Evolutionary conservation across 2,797 vertebrate species (phyloP), one percentile per base, ranked within the genome.

Genomic region (Gymnodraco acuticeps): DNA sequence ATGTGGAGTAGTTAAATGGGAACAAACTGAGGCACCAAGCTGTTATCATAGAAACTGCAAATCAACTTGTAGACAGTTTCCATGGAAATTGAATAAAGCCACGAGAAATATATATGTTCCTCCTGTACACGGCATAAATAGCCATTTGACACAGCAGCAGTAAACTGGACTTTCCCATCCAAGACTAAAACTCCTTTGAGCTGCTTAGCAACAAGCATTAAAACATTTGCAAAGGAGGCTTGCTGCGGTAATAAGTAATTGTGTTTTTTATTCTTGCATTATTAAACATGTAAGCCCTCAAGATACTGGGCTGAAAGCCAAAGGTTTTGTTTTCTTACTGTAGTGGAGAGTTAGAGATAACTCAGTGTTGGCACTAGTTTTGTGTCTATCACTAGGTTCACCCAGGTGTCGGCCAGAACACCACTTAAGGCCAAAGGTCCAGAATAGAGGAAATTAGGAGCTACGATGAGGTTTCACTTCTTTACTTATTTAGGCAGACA

Each of bases 121-220:
- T 70, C 65, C 58, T 72, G 50, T 54, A 53, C 15, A 50, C 47
- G 15, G 61, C 16, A 48, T 73, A 63, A 75, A 77, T 45, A 64
- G 50, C 16, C 15, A 41, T 74, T 80, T 77, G 61, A 64, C 53
- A 4, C 0, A n/a, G 11, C 12, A 47, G 52, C 14, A 47, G 52
- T 42, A 76, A 84, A 83, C 3, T 78, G 47, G 52, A 88, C 66
- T 81, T 88, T 88, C 81, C 81, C 78, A 87, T 66, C 73, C 56
- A 60, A 61, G 48, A 74, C 20, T 50, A 45, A 72, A 77, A 64
- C 46, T 43, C 13, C 13, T 19, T 4, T 0, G 11, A 52, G 83
- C 81, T 78, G 70, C 85, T 67, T 68, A 63, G 82, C 72, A 89
- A 85, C 85, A 78, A 70, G 60, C 55, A 48, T 74, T 58, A 38